A percentile compares a stretch with the other conserved stretches of the same genome.
phyloP scores from a whole-genome alignment of 2,888 invertebrate genomes.

The Leptopilina myrica region DNA sequence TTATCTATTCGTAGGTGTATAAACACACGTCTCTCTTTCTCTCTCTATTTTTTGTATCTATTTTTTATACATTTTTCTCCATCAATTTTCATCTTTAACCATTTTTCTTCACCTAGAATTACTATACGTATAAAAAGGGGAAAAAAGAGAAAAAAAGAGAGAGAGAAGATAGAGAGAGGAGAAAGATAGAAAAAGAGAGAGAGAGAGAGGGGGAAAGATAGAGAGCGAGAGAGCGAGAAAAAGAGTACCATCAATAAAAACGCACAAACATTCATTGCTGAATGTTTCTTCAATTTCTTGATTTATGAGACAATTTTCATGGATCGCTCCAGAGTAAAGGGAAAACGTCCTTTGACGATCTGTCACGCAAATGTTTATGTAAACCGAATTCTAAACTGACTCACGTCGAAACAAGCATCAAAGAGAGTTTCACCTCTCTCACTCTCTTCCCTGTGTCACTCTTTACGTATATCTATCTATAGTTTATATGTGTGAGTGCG shows the following conservation, averaged over 20 bases:
- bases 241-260: not conserved
- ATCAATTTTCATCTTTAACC: not conserved
- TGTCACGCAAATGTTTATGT: conserved; percentile 13
- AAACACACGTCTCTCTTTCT: too few species aligned
- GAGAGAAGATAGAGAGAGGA: too few species aligned
- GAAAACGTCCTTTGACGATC: conserved; percentile 28
- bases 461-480: not conserved
- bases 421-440: conserved; percentile 1
- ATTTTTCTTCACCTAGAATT: not conserved
- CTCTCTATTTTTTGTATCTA: not conserved
- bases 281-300: conserved; percentile 15
- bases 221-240: too few species aligned
- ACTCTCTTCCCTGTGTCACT: too few species aligned
- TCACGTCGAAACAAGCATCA: conserved; percentile 4
- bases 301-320: conserved; percentile 17
- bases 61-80: not conserved
- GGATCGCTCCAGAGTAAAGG: not conserved
- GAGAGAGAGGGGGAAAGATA: too few species aligned
- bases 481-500: not conserved
- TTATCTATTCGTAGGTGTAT: not conserved
- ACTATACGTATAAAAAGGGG: not conserved
- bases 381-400: not conserved
- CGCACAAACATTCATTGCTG: not conserved
- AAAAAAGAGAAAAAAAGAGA: too few species aligned
- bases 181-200: too few species aligned